A percentile compares a stretch with the other conserved stretches of the same genome.
These are phyloP conservation scores for Agelaius tricolor DNA, from an alignment of 2,113 vertebrate genomes.

Conservation along the genomic window DNA sequence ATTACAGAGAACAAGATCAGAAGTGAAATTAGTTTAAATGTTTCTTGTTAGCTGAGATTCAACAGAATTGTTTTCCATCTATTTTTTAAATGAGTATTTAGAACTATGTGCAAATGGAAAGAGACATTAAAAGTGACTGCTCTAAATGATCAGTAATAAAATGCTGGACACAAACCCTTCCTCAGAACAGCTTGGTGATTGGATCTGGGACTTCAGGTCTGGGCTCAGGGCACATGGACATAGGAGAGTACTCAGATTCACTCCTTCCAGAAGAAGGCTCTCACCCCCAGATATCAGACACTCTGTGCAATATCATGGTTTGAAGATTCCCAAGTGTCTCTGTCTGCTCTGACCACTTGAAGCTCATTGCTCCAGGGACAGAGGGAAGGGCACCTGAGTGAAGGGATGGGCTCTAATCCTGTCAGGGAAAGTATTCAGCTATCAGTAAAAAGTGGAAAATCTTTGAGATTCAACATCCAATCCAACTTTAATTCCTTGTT, in stretches of 20 bases:
- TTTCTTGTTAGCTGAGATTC: not conserved
- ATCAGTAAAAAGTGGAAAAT: not conserved
- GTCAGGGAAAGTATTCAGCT: not conserved
- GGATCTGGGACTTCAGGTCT: not conserved
- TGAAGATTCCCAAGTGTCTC: not conserved
- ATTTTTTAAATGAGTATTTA: not conserved
- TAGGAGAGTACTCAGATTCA: not conserved
- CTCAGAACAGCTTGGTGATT: not conserved
- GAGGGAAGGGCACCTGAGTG: not conserved
- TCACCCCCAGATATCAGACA: not conserved
- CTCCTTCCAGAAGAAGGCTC: not conserved
- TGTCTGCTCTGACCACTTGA: too few relatives aligned
- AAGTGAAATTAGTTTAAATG: not conserved
- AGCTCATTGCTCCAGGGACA: not conserved
- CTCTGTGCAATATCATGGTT: fast-evolving
- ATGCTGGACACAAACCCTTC: not conserved
- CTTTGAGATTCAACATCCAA: not conserved
- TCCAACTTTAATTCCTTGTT: not conserved
- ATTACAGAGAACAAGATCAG: not conserved
- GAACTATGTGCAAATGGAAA: not conserved
- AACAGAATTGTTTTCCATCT: not conserved
- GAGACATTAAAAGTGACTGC: not conserved
- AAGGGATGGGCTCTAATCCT: not conserved
- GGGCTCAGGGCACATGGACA: not conserved
- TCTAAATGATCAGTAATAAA: not conserved